phyloP scores from a whole-genome alignment of 2,888 invertebrate species.

The Temnothorax ravouxi region DNA sequence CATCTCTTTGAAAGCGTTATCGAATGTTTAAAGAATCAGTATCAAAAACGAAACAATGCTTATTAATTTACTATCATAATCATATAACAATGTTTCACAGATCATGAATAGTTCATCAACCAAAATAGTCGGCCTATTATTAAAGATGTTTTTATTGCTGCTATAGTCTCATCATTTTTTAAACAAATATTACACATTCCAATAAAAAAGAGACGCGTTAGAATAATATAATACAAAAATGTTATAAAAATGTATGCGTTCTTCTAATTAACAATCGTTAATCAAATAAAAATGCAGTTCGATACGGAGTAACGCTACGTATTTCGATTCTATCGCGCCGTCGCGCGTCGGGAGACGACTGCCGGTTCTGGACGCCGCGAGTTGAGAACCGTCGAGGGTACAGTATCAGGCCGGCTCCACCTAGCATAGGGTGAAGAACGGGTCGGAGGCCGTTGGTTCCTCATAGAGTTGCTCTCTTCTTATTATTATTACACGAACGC shows the following conservation, averaged over 20 bases:
- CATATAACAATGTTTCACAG: not conserved
- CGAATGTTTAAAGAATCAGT: not conserved
- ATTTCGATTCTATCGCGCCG: not conserved
- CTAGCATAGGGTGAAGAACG: slow-evolving; percentile 85
- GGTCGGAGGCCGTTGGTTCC: slow-evolving; percentile 86
- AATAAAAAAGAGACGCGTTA: not conserved
- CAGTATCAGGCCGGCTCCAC: slow-evolving; percentile 85
- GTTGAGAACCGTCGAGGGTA: slow-evolving; percentile 82
- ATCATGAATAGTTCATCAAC: not conserved
- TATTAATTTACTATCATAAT: not conserved
- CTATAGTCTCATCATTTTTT: not conserved
- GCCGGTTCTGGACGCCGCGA: slow-evolving; percentile 38
- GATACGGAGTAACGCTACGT: not conserved
- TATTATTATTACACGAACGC: slow-evolving; percentile 84
- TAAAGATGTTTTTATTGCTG: not conserved
- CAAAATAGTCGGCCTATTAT: not conserved
- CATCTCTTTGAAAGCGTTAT: not conserved
- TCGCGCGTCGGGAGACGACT: no score
- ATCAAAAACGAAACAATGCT: not conserved
- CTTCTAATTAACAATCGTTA: not conserved
- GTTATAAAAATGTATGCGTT: not conserved
- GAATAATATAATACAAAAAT: not conserved
- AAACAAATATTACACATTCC: not conserved
- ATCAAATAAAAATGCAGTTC: not conserved
- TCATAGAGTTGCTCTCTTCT: slow-evolving; percentile 85